Conservation (phyloP, 2,888 invertebrate species). For the Amphimallon solstitiale region DNA sequence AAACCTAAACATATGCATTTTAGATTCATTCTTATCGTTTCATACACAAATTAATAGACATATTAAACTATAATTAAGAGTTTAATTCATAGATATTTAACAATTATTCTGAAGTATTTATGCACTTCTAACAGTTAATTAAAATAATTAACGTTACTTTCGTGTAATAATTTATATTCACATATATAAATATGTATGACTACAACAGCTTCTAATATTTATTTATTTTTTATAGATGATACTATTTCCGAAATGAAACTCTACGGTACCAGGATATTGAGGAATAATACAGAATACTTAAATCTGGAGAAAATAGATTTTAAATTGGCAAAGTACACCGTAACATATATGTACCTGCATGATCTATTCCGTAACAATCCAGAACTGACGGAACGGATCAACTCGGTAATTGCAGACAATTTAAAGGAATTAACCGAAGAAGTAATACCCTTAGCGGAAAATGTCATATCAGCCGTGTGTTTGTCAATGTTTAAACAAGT, state of each 20-base stretch:
- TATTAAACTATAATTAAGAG: too few relatives aligned
- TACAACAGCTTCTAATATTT: too few relatives aligned
- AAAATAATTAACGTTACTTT: too few relatives aligned
- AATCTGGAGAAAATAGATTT: neutral
- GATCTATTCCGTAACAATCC: slow-evolving; percentile 49
- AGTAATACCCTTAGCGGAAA: slow-evolving; percentile 47
- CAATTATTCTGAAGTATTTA: too few relatives aligned
- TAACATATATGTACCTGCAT: slow-evolving; percentile 42
- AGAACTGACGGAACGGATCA: slow-evolving; percentile 47
- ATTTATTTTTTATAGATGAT: neutral
- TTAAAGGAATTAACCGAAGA: slow-evolving; percentile 47
- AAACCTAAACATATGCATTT: too few relatives aligned
- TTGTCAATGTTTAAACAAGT: slow-evolving; percentile 42
- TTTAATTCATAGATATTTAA: too few relatives aligned
- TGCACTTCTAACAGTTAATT: too few relatives aligned
- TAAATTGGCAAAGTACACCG: neutral
- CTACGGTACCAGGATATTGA: neutral
- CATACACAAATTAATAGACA: too few relatives aligned
- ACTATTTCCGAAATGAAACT: neutral
- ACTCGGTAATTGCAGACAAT: slow-evolving; percentile 48
- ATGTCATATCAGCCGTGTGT: slow-evolving; percentile 43
- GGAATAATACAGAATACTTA: neutral
- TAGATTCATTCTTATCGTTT: too few relatives aligned
- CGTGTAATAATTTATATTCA: too few relatives aligned
- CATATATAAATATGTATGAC: too few relatives aligned